Base-by-base conservation (phyloP, 2,113 vertebrate species). In the Nothobranchius furzeri region DNA sequence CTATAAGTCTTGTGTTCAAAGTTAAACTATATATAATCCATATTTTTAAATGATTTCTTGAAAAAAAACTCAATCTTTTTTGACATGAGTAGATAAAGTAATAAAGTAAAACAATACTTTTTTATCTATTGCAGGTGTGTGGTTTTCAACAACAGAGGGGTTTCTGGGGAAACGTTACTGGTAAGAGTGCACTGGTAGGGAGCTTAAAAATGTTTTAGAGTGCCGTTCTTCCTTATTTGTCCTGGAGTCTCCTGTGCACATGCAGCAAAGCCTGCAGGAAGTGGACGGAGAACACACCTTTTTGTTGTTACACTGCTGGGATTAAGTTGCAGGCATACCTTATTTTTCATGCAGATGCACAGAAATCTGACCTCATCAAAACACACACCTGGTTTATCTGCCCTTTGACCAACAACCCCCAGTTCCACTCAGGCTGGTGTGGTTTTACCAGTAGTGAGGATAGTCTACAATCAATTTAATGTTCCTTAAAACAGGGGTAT, bases 111-210 rank as follows among this genome's bases (percentile, higher is more conserved):
- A 30, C 30, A 40, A 37, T 17, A 13, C 36, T 6, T 12, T 10
- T 37, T 35, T 83, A 24, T 71, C 84, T 62, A 85, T 79, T 82
- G 15, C 92, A 99, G 96, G 88, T 98, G 95, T 53, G 95, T 96
- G 83, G 95, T 98, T 55, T 98, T 99, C 79, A 93, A 93, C 86
- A 93, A 93, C 83, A 88, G 92, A 86, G 93, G 93, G 2, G 92
- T 93, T 30, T 93, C 95, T 14, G 97, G 97, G 17, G 97, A 98
- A 87, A 95, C 92, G 37, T 94, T 99, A 51, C 90, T 99, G 96
- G 98, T 99, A 94, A 97, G 95, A 60, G 81, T 82, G 54, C 1
- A 50, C 30, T 6, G 57, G 24, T 45, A 12, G 43, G 37, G 37
- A 9, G 6, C 37, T 40, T 40, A 1, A 40, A 12, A 9, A 45